A percentile compares a stretch with the other conserved stretches of the same genome.
Conservation (phyloP, 2,888 invertebrate species). For the Polydrusus cervinus region DNA sequence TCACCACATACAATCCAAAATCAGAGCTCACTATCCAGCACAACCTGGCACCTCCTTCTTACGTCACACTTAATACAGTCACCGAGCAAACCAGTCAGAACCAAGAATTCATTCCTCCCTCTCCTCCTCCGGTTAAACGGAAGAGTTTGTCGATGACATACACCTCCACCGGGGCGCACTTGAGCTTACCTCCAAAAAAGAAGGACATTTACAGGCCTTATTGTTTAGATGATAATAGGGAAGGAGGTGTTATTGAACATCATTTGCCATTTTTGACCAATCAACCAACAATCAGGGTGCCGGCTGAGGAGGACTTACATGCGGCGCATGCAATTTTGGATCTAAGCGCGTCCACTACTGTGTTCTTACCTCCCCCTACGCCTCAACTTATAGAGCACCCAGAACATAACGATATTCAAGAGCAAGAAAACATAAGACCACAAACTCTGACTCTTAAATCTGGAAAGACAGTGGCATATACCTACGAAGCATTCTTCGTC, state of each 20-base stretch:
- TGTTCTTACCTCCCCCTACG: constrained; percentile 75
- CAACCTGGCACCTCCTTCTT: constrained; percentile 68
- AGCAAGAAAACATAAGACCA: constrained; percentile 56
- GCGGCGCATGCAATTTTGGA: constrained; percentile 93
- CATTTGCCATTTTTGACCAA: constrained; percentile 58
- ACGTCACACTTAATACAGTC: constrained; percentile 74
- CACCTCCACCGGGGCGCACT: constrained; percentile 88
- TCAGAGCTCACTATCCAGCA: constrained; percentile 60
- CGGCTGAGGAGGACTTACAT: constrained; percentile 88
- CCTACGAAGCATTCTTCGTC: constrained; percentile 93
- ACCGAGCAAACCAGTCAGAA: constrained; percentile 71
- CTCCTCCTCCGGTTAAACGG: constrained; percentile 70
- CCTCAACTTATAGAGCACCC: constrained; percentile 36
- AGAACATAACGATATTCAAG: constrained; percentile 53
- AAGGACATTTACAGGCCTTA: constrained; percentile 94
- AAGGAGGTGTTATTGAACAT: constrained; percentile 37
- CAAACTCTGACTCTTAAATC: constrained; percentile 58
- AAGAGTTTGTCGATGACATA: constrained; percentile 89
- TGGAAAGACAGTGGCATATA: constrained; percentile 88
- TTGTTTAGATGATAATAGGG: constrained; percentile 80
- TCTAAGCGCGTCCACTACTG: constrained; percentile 88
- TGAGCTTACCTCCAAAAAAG: constrained; percentile 91
- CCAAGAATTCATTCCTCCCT: constrained; percentile 68
- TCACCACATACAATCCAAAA: constrained; percentile 83
- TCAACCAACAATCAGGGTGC: constrained; percentile 75